Evolutionary conservation across 2,888 invertebrate species (phyloP), one percentile per base, ranked within the genome.

Genomic region (Scaeva pyrastri): DNA sequence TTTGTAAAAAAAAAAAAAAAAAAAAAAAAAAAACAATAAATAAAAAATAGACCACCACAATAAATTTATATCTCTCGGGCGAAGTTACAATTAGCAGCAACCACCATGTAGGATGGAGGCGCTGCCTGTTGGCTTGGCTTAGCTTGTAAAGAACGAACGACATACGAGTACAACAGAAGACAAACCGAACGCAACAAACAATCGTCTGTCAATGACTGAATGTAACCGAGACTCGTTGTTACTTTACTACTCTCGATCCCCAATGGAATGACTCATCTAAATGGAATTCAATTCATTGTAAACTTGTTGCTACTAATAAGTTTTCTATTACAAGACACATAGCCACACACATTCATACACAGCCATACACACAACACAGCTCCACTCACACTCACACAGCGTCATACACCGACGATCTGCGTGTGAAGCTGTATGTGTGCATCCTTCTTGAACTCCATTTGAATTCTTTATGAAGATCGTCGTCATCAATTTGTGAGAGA

Each of bases 201-300:
- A 78, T 76, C 75, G 75, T 87, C 78, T 81, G 78, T 81, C 76
- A 88, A 76, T 87, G 83, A 87, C 87, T 88, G 76, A 80, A 82
- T 82, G 82, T 85, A 87, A 88, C 79, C 83, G 77, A 72, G 70
- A 39, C 81, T 75, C 76, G 56, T 68, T 36, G 50, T 50, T 70
- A 66, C 55, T 43, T 86, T 75, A 77, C 77, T 84, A 73, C 78
- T 75, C 74, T 66, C 66, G 48, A 66, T 66, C 52, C 50, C 50
- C 14, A 72, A 75, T 74, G 64, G 79, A 60, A 62, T 88, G 88
- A 88, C 88, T 88, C 88, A 88, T 84, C 43, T 55, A 23, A 80
- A 81, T 76, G 88, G 88, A 88, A 88, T 88, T 88, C 88, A 87
- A 88, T 88, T 88, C 88, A 88, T 88, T 88, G 86, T 86, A 86